Evolutionary conservation across 35 echinoderm and acorn worm genomes (phyloP).

Genomic region (Amphiura filiformis): DNA sequence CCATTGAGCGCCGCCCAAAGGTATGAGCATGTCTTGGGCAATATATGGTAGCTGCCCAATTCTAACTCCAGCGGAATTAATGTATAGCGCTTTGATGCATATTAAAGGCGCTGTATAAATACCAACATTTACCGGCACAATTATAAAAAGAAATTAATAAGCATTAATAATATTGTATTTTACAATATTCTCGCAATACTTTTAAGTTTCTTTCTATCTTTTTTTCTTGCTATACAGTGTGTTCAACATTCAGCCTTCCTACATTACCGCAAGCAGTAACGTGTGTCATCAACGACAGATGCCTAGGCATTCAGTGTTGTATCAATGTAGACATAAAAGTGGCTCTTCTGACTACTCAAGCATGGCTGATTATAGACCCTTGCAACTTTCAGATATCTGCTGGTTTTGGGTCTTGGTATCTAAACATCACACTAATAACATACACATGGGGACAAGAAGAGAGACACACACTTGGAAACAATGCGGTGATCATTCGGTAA

Average conservation of each 20-base stretch:
- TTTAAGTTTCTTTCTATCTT: too few relatives aligned
- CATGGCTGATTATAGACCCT: slow-evolving; percentile 14
- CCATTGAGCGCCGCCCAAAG: too few relatives aligned
- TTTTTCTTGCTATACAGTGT: not conserved
- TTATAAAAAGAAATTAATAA: too few relatives aligned
- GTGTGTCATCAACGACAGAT: slow-evolving; percentile 12
- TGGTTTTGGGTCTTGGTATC: not conserved
- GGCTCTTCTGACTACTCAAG: not conserved
- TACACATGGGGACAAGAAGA: slow-evolving; percentile 15
- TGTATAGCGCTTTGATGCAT: too few relatives aligned
- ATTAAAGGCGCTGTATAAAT: too few relatives aligned
- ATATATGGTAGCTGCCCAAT: too few relatives aligned
- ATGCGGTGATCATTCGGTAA: not conserved
- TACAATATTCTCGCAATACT: too few relatives aligned
- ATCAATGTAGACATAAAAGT: not conserved
- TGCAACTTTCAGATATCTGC: slow-evolving; percentile 18
- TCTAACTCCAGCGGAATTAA: too few relatives aligned
- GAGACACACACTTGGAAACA: not conserved
- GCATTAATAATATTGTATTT: too few relatives aligned
- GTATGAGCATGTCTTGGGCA: too few relatives aligned
- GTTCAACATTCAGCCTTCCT: not conserved
- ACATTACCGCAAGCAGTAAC: not conserved
- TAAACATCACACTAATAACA: not conserved
- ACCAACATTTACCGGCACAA: too few relatives aligned
- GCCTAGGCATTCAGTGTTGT: slow-evolving; percentile 24